Evolutionary conservation across 2,888 invertebrate species (phyloP).

Genomic region (Itoplectis maculator): DNA sequence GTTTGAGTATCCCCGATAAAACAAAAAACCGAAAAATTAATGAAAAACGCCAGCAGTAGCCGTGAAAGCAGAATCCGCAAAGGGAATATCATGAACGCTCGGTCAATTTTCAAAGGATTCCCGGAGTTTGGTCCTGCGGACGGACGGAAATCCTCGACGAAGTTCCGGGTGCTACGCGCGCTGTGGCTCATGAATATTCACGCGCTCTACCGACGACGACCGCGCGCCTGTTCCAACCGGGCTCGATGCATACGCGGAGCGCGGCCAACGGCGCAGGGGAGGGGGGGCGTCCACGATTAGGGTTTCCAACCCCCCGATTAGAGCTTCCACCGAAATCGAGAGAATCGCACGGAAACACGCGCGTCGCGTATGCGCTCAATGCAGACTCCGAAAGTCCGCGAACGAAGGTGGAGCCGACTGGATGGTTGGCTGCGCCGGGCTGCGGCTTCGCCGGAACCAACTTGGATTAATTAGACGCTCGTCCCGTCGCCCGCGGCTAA

Average conservation of each 20-base stretch:
- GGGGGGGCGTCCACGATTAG: slow-evolving; percentile 1
- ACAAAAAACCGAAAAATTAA: no score
- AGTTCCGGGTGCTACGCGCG: slow-evolving; percentile 12
- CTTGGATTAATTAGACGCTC: slow-evolving; percentile 59
- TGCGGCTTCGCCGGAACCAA: slow-evolving; percentile 47
- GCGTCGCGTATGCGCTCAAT: slow-evolving; percentile 10
- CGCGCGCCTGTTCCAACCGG: slow-evolving; percentile 13
- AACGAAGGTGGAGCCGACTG: neutral
- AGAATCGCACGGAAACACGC: neutral
- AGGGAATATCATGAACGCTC: slow-evolving; percentile 16
- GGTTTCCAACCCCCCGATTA: slow-evolving; percentile 56
- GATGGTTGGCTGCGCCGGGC: slow-evolving; percentile 31
- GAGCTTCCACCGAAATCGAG: slow-evolving; percentile 20
- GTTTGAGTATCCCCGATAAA: neutral
- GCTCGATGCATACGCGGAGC: slow-evolving; percentile 46
- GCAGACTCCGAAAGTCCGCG: neutral
- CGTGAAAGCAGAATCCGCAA: neutral
- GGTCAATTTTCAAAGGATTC: slow-evolving; percentile 48
- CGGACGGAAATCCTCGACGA: slow-evolving; percentile 13
- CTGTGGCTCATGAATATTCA: slow-evolving; percentile 60
- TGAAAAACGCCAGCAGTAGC: no score
- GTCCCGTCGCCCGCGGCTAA: slow-evolving; percentile 26
- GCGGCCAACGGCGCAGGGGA: no score
- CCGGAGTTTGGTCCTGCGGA: slow-evolving; percentile 8
- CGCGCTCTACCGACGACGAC: slow-evolving; percentile 1